Evolutionary conservation across 2,113 vertebrate genomes (phyloP).

Genomic region (Hiodon tergisus): DNA sequence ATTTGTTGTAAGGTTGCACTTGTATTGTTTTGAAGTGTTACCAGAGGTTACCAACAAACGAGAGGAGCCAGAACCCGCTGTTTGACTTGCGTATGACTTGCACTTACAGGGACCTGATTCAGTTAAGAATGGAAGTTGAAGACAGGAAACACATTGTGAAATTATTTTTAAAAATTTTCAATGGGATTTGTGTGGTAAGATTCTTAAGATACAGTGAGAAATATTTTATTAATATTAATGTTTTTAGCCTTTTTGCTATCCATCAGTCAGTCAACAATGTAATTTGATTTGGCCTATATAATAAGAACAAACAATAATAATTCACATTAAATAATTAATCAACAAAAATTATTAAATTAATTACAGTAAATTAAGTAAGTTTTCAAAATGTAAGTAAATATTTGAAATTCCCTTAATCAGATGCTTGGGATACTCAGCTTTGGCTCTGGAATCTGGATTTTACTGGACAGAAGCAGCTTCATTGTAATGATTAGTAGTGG

Average conservation of each 20-base stretch:
- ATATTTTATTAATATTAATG: background rate
- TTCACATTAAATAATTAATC: no score
- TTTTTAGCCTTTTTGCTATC: background rate
- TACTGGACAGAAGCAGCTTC: conserved; percentile 43
- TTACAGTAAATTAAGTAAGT: no score
- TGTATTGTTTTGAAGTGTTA: no score
- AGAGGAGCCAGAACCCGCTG: no score
- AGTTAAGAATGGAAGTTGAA: conserved; percentile 29
- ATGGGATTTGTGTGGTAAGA: conserved; percentile 41
- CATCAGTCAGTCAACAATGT: background rate
- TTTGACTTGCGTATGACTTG: no score
- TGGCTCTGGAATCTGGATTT: conserved; percentile 44
- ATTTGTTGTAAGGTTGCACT: no score
- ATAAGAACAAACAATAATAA: no score
- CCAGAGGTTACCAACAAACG: no score
- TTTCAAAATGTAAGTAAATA: background rate
- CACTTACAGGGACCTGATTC: no score
- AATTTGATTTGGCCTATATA: background rate
- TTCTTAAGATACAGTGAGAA: background rate
- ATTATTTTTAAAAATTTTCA: conserved; percentile 48
- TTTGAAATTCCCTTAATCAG: conserved; percentile 22
- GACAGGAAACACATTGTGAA: conserved; percentile 38
- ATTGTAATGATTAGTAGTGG: conserved; percentile 26
- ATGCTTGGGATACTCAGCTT: conserved; percentile 40
- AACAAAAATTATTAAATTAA: no score